Evolutionary conservation across 2,797 vertebrate species (phyloP), one percentile per base, ranked within the genome.

Genomic region (Molothrus aeneus): DNA sequence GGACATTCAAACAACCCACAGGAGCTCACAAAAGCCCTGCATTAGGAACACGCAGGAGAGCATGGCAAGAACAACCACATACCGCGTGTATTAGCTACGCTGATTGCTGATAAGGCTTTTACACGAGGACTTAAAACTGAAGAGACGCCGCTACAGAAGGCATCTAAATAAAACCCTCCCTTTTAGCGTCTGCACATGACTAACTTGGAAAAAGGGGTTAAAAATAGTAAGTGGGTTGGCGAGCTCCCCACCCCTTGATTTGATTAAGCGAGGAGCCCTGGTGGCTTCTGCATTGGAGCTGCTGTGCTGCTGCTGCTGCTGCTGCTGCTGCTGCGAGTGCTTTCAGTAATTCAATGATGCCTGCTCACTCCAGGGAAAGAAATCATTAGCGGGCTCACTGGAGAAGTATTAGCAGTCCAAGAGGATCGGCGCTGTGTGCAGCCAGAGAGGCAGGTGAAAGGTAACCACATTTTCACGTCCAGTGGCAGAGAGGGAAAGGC

Each of bases 291-390:
- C 97, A 97, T 92, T 21, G 53, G 93, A 97, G 96, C 95, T 93
- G 82, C 72, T 66, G 66, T 36, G 61, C 90, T 88, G 90, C 95
- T 87, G 96, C 48, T 50, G 47, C 48, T 50, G 47, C 95, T 65
- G 86, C 72, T 65, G 86, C 82, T 72, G 81, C 94, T 91, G 91
- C 95, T 92, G 96, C 93, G 34, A 97, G 63, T 43, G 97, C 97
- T 97, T 94, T 96, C 97, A 97, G 97, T 97, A 98, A 98, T 97
- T 98, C 98, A 98, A 97, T 97, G 97, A 97, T 82, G 96, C 97
- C 96, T 96, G 95, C 96, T 97, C 95, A 81, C 97, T 97, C 96
- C 97, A 97, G 98, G 97, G 98, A 97, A 97, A 98, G 97, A 97
- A 98, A 98, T 97, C 98, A 98, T 98, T 98, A 98, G 97, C 45